Conservation (phyloP, 2,113 vertebrate species). For the Piaya cayana region DNA sequence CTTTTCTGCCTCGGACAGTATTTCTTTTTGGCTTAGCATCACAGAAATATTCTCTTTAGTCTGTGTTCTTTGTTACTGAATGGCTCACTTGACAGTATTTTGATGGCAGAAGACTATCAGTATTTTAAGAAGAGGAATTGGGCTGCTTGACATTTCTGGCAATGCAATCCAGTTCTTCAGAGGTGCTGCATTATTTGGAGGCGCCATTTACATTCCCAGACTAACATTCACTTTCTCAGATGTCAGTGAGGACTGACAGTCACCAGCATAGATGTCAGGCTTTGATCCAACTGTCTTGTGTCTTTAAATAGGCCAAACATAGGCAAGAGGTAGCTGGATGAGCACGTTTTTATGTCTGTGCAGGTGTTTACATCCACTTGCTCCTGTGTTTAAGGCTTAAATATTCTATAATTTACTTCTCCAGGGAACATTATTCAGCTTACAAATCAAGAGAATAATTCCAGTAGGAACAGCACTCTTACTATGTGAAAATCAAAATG, state of each 20-base stretch:
- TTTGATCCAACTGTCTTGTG: not conserved
- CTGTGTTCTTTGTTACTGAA: not conserved
- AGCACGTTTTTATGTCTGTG: not conserved
- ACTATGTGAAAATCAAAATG: not conserved
- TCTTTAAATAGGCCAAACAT: not conserved
- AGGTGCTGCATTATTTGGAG: constrained; percentile 44
- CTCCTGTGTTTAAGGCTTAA: not conserved
- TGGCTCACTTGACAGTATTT: not conserved
- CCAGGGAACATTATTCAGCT: not conserved
- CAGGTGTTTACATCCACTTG: not conserved
- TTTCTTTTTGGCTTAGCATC: not conserved
- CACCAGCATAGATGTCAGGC: not conserved
- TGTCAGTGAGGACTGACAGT: constrained; percentile 27
- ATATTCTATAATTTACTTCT: not conserved
- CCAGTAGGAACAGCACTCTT: not conserved
- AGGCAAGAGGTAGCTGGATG: not conserved
- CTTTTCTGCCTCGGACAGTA: not conserved
- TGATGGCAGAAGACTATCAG: not conserved
- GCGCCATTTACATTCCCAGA: constrained; percentile 20
- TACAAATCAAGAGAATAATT: not conserved
- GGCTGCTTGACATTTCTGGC: constrained; percentile 13
- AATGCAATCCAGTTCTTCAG: not conserved
- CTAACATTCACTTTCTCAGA: constrained; percentile 34
- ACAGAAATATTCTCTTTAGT: not conserved
- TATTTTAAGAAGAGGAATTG: not conserved